These are phyloP conservation scores for Gracilinanus agilis DNA, from an alignment of 2,113 vertebrate species.

Conservation along the genomic window DNA sequence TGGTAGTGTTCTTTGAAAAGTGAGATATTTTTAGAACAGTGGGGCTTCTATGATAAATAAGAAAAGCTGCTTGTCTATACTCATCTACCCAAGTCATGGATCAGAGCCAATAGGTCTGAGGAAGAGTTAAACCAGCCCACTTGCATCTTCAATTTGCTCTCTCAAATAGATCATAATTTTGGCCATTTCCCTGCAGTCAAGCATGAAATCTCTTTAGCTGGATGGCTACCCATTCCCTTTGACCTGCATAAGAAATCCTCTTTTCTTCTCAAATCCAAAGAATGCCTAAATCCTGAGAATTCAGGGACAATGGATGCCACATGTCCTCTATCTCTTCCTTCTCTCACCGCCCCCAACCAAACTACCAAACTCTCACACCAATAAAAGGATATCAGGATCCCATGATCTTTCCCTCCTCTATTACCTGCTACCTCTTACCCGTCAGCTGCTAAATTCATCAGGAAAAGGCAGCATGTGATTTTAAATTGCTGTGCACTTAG, in stretches of 20 bases:
- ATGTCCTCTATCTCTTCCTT: background rate
- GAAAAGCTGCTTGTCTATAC: constrained; percentile 18
- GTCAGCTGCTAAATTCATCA: background rate
- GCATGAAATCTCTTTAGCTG: constrained; percentile 83
- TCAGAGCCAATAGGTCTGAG: background rate
- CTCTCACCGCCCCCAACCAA: background rate
- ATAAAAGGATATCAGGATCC: background rate
- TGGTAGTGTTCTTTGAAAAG: constrained; percentile 16
- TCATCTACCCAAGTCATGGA: constrained; percentile 45
- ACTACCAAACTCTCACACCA: background rate
- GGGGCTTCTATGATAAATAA: background rate
- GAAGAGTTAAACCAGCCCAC: constrained; percentile 52
- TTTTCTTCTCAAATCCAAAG: constrained; percentile 57
- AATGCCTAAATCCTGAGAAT: constrained; percentile 66
- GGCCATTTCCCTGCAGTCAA: constrained; percentile 78
- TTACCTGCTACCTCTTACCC: background rate
- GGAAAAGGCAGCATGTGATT: background rate
- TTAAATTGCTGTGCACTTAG: constrained; percentile 31
- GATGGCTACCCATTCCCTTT: constrained; percentile 76
- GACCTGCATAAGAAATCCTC: constrained; percentile 76
- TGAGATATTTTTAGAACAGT: constrained; percentile 25
- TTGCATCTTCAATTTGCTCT: constrained; percentile 75
- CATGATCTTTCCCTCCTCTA: background rate
- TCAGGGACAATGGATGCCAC: constrained; percentile 60
- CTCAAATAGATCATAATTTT: constrained; percentile 78